Conservation (phyloP, 1,140 invertebrate genomes). For the Liolophura sinensis region DNA sequence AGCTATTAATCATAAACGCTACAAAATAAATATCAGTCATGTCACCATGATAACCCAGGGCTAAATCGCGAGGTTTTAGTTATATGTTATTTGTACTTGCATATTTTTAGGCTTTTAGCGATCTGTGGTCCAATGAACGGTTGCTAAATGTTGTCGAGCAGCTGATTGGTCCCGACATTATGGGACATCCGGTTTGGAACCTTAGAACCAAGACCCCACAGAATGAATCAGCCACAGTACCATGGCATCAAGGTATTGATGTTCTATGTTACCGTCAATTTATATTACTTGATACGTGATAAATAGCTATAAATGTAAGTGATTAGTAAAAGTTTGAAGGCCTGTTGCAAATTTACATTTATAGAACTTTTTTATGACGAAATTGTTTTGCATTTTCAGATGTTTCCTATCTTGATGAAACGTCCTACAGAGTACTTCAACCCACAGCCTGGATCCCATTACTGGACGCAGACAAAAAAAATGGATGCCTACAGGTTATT, state of each 20-base stretch:
- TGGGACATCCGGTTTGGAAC: conserved; percentile 53
- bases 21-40: no score
- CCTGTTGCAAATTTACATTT: no score
- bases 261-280: no score
- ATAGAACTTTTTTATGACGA: no score
- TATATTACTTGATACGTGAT: neutral
- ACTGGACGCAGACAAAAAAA: conserved; percentile 22
- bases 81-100: no score
- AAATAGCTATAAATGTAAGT: neutral
- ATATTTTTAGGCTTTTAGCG: conserved; percentile 29
- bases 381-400: conserved; percentile 14
- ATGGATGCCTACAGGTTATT: conserved; percentile 29
- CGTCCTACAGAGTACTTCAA: conserved; percentile 19
- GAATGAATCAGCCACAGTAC: conserved; percentile 47
- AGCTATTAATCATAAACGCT: no score
- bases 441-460: conserved; percentile 29
- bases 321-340: no score
- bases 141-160: conserved; percentile 50
- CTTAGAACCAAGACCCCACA: conserved; percentile 50
- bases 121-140: conserved; percentile 46
- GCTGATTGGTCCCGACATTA: conserved; percentile 50
- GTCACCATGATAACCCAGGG: no score
- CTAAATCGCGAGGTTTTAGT: no score
- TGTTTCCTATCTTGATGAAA: conserved; percentile 21
- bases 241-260: conserved; percentile 54